phyloP scores from a whole-genome alignment of 2,888 invertebrate species.

The Encarsia formosa region DNA sequence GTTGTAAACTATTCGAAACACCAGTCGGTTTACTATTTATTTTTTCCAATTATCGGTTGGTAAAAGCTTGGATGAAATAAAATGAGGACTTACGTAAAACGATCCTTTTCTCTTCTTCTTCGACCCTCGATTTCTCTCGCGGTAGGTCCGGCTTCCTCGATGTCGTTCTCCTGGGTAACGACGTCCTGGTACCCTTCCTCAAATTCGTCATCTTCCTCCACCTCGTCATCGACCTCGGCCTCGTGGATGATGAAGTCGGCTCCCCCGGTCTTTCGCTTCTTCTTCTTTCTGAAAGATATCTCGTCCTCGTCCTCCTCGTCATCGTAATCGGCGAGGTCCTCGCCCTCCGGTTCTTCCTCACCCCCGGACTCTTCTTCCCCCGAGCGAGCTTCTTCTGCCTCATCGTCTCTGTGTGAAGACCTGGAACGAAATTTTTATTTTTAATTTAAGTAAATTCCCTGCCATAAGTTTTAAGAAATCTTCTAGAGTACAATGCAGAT shows the following conservation, averaged over 20 bases:
- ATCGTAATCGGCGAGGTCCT: conserved; percentile 72
- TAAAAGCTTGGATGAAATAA: not conserved
- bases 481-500: no score
- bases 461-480: no score
- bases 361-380: conserved; percentile 66
- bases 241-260: conserved; percentile 96
- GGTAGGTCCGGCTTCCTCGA: conserved; percentile 87
- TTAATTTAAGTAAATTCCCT: not conserved
- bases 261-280: conserved; percentile 76
- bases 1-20: not conserved
- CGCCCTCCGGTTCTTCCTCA: conserved; percentile 48
- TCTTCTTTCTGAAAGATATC: conserved; percentile 72
- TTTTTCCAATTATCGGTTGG: not conserved
- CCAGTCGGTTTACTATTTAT: not conserved
- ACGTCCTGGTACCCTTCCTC: conserved; percentile 94
- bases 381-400: conserved; percentile 67
- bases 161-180: conserved; percentile 86
- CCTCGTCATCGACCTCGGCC: conserved; percentile 82
- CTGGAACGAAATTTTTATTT: conserved; percentile 11
- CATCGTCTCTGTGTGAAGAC: conserved; percentile 53
- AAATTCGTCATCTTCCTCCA: conserved; percentile 95
- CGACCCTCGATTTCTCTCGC: conserved; percentile 91
- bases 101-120: conserved; percentile 85
- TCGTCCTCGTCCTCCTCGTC: conserved; percentile 82
- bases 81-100: conserved; percentile 78